phyloP scores from a whole-genome alignment of 92 coral and sea anemone species.

The Meandrina meandrites region DNA sequence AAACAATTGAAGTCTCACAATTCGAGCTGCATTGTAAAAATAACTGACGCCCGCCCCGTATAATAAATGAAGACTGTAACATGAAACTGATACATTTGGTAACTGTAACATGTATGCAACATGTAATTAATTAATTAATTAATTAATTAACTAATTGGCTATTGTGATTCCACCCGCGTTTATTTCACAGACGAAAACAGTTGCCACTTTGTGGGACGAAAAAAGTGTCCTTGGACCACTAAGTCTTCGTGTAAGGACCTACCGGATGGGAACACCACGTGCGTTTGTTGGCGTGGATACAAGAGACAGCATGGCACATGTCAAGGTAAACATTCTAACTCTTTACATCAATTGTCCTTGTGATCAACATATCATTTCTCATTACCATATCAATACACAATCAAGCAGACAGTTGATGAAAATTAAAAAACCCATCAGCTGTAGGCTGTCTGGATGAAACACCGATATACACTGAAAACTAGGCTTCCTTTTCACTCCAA shows the following conservation, averaged over 20 bases:
- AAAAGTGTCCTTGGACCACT: neutral
- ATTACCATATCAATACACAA: neutral
- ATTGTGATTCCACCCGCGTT: neutral
- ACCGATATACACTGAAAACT: neutral
- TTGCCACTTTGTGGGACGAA: constrained; percentile 21
- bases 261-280: neutral
- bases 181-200: constrained; percentile 17
- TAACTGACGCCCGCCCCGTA: no score
- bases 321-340: neutral
- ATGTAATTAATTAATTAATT: no score
- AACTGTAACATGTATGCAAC: no score
- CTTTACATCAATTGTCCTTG: neutral
- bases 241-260: constrained; percentile 14
- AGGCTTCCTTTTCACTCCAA: neutral
- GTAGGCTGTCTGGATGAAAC: neutral
- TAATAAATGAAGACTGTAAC: no score
- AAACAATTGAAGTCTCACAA: no score
- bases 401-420: neutral
- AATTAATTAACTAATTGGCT: no score
- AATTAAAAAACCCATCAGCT: neutral
- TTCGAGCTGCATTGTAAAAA: no score
- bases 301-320: constrained; percentile 13
- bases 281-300: constrained; percentile 33
- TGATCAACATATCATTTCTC: neutral
- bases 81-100: no score